These are phyloP conservation scores for Tachysurus vachellii DNA, from an alignment of 2,113 vertebrate species.

Conservation along the genomic window DNA sequence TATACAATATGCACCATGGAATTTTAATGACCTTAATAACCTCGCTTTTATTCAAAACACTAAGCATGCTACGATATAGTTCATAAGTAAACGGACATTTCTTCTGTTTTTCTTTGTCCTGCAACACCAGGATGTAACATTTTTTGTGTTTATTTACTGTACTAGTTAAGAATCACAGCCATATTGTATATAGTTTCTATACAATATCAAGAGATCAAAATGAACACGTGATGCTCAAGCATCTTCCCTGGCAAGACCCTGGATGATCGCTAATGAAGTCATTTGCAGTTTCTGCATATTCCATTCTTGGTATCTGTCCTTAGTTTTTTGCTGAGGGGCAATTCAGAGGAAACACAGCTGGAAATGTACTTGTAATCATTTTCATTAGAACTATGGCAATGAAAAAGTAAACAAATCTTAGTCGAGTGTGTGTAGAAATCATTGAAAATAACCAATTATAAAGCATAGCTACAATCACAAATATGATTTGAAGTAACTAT, in stretches of 20 bases:
- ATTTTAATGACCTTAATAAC: conserved; percentile 32
- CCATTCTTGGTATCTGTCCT: neutral
- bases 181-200: neutral
- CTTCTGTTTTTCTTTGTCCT: neutral
- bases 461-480: neutral
- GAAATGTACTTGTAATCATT: neutral
- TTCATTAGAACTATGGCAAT: neutral
- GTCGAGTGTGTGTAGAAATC: neutral
- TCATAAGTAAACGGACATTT: neutral
- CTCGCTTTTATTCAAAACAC: neutral
- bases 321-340: neutral
- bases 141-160: neutral
- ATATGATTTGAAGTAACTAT: neutral
- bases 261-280: neutral
- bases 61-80: too few species aligned
- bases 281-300: neutral
- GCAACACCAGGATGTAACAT: neutral
- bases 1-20: conserved; percentile 20
- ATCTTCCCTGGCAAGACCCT: neutral
- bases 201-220: neutral
- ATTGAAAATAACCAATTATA: neutral
- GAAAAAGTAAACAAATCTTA: neutral
- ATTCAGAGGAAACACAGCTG: neutral
- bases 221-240: neutral
- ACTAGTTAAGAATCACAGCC: neutral